Conservation (phyloP, 2,113 vertebrate genomes). For the Myotis brandtii region DNA sequence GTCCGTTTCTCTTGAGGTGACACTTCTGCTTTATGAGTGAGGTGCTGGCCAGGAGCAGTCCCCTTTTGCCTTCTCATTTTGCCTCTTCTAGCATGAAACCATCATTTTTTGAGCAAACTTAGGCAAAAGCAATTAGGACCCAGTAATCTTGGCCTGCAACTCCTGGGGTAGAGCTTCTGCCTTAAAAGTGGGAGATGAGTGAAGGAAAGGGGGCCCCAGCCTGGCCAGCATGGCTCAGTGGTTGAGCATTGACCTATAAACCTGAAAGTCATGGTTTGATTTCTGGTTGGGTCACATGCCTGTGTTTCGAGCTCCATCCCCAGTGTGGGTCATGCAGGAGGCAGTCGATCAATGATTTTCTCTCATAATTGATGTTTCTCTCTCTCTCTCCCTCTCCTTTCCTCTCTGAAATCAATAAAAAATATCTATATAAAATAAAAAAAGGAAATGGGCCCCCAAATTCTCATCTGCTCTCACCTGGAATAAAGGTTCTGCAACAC, state of each 20-base stretch:
- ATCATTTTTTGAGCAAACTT: neutral
- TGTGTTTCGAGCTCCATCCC: no score
- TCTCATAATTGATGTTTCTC: no score
- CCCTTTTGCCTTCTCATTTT: neutral
- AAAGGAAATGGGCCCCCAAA: neutral
- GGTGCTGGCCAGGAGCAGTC: neutral
- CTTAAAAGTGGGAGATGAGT: neutral
- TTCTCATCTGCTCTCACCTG: neutral
- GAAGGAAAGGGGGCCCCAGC: neutral
- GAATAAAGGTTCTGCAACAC: neutral
- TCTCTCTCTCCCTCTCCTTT: no score
- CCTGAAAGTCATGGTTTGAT: no score
- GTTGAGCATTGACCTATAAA: no score
- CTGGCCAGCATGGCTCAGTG: no score
- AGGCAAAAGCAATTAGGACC: neutral
- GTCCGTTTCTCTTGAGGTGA: neutral
- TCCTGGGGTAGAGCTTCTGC: neutral
- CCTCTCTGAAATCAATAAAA: no score
- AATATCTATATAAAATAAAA: no score
- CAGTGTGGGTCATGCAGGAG: no score
- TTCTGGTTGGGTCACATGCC: no score
- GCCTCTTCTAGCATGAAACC: neutral
- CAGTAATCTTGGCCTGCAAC: neutral
- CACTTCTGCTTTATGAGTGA: neutral
- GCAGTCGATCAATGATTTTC: no score